Conservation (phyloP, 1,140 invertebrate genomes). For the Trichonephila clavipes region DNA sequence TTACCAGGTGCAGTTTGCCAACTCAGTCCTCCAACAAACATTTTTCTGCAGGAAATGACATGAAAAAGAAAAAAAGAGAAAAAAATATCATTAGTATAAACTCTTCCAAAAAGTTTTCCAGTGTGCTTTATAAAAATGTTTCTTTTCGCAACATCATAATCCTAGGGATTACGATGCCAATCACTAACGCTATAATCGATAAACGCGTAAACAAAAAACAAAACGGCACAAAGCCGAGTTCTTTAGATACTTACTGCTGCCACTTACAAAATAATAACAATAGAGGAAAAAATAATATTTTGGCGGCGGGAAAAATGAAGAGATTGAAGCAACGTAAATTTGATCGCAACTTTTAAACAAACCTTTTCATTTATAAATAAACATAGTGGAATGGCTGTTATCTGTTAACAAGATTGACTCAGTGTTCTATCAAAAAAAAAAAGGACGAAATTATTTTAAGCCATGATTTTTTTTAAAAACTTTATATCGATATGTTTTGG, state of each 20-base stretch:
- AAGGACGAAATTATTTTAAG: no score
- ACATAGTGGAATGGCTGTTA: conserved; percentile 14
- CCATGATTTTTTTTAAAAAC: not conserved
- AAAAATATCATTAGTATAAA: conserved; percentile 37
- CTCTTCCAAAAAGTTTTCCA: conserved; percentile 9
- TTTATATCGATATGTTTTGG: not conserved
- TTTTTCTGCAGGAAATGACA: conserved; percentile 89
- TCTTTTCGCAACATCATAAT: conserved; percentile 46
- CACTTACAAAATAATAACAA: conserved; percentile 1
- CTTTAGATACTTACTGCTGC: conserved; percentile 16
- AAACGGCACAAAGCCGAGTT: conserved; percentile 1
- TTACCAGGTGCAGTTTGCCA: conserved; percentile 99
- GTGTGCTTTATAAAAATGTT: conserved; percentile 55
- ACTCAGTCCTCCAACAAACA: conserved; percentile 99
- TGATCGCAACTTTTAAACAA: conserved; percentile 38
- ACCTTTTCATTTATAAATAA: conserved; percentile 24
- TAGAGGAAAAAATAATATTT: not conserved
- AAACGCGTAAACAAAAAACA: not conserved
- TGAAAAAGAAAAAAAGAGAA: conserved; percentile 32
- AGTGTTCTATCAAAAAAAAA: not conserved
- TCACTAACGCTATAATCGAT: conserved; percentile 64
- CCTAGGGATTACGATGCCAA: conserved; percentile 62
- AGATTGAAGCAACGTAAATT: not conserved
- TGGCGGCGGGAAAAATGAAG: not conserved
- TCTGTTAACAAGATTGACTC: not conserved